Conservation (phyloP, 2,888 invertebrate species). For the Plagodis pulveraria region DNA sequence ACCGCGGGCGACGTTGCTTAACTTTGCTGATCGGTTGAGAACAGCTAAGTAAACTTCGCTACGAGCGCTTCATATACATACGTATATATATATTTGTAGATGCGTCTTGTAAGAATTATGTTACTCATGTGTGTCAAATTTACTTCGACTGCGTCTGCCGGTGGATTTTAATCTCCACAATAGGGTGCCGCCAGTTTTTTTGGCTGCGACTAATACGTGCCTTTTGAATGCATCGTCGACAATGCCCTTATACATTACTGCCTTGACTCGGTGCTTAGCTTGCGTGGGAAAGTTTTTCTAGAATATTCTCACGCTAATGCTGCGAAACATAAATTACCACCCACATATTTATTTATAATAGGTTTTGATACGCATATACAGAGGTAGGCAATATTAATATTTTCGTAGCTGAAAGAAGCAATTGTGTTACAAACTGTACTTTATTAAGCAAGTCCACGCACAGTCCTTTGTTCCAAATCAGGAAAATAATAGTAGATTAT, state of each 20-base stretch:
- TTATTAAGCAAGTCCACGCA: no score
- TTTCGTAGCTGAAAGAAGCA: no score
- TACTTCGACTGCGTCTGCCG: background rate
- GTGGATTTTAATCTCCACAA: background rate
- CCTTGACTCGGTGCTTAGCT: conserved; percentile 12
- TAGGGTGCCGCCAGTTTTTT: conserved; percentile 2
- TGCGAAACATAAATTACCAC: conserved; percentile 12
- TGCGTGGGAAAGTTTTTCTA: conserved; percentile 39
- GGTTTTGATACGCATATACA: background rate
- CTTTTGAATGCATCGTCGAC: conserved; percentile 21
- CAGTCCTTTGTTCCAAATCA: no score
- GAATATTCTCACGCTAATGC: conserved; percentile 40
- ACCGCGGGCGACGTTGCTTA: no score
- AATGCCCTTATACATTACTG: conserved; percentile 23
- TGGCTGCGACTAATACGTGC: conserved; percentile 15
- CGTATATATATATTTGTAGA: background rate
- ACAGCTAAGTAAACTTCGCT: no score
- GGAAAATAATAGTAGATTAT: no score
- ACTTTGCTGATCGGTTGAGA: no score
- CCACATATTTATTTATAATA: conserved; percentile 8
- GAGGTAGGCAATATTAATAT: no score
- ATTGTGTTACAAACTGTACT: no score
- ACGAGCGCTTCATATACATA: no score
- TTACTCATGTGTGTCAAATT: background rate
- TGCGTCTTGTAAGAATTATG: no score